phyloP scores from a whole-genome alignment of 2,797 vertebrate species.

The Acestrorhynchus altus region DNA sequence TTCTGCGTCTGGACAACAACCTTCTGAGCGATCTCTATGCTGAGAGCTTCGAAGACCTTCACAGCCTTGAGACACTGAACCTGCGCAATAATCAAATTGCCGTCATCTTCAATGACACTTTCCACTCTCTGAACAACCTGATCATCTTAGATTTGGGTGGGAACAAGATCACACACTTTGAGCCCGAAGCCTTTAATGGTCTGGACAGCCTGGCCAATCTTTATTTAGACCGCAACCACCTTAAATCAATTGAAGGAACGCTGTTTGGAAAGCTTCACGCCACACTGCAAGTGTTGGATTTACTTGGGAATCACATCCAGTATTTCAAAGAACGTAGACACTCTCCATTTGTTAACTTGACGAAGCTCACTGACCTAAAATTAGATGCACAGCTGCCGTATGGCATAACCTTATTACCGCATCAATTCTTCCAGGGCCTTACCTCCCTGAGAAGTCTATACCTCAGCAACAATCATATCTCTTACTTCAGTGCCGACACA shows the following conservation, averaged over 20 bases:
- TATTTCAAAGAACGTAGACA: slow-evolving; percentile 57
- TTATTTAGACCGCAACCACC: slow-evolving; percentile 83
- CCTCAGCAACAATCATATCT: slow-evolving; percentile 79
- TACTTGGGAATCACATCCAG: slow-evolving; percentile 72
- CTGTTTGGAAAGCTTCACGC: slow-evolving; percentile 68
- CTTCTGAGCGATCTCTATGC: slow-evolving; percentile 80
- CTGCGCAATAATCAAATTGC: slow-evolving; percentile 84
- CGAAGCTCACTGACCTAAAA: slow-evolving; percentile 76
- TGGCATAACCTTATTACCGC: slow-evolving; percentile 75
- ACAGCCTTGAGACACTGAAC: slow-evolving; percentile 76
- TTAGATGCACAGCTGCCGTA: slow-evolving; percentile 73
- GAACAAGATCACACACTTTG: slow-evolving; percentile 80
- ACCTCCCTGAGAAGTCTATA: slow-evolving; percentile 70
- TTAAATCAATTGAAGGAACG: slow-evolving; percentile 68
- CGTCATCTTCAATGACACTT: slow-evolving; percentile 79
- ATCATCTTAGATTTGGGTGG: slow-evolving; percentile 81
- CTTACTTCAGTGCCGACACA: slow-evolving; percentile 63
- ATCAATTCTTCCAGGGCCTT: slow-evolving; percentile 76
- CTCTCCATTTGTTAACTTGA: slow-evolving; percentile 81
- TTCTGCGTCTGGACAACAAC: slow-evolving; percentile 85
- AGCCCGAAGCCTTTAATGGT: slow-evolving; percentile 71
- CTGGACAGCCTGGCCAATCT: slow-evolving; percentile 76
- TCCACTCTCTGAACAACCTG: slow-evolving; percentile 71
- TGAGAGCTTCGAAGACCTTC: slow-evolving; percentile 74
- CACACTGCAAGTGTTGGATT: slow-evolving; percentile 78